phyloP scores from a whole-genome alignment of 2,113 vertebrate species.

The Oreocharis arfaki region DNA sequence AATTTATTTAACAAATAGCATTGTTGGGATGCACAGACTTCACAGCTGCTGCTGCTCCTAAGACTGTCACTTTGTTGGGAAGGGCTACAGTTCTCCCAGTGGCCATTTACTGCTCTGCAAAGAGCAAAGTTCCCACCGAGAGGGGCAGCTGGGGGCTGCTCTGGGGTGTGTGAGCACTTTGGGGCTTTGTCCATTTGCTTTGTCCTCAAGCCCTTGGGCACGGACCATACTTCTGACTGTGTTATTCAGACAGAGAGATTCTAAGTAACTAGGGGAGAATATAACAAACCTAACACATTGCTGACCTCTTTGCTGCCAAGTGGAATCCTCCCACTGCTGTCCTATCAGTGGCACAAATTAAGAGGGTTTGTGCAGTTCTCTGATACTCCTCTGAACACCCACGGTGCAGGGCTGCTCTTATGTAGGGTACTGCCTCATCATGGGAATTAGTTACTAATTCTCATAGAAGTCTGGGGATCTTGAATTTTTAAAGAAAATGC shows the following conservation, averaged over 20 bases:
- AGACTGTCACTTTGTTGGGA: background rate
- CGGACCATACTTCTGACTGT: background rate
- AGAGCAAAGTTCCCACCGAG: background rate
- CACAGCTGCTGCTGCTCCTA: background rate
- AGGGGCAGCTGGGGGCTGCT: background rate
- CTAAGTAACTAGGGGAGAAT: background rate
- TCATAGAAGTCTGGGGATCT: background rate
- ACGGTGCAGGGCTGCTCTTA: background rate
- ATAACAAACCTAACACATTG: background rate
- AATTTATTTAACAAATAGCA: background rate
- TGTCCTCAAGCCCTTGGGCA: background rate
- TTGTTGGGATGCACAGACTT: background rate
- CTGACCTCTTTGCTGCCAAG: background rate
- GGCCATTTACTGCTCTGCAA: background rate
- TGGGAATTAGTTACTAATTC: background rate
- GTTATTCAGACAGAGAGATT: background rate
- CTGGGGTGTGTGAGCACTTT: background rate
- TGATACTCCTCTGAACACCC: background rate
- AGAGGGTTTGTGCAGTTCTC: background rate
- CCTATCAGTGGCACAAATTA: background rate
- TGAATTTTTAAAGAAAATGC: background rate
- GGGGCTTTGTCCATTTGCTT: background rate
- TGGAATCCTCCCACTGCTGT: background rate
- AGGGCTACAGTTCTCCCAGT: background rate
- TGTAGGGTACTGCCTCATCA: background rate